A percentile compares a stretch with the other conserved stretches of the same genome.
These are phyloP conservation scores for Emys orbicularis DNA, from an alignment of 2,797 vertebrate genomes.

Conservation along the genomic window DNA sequence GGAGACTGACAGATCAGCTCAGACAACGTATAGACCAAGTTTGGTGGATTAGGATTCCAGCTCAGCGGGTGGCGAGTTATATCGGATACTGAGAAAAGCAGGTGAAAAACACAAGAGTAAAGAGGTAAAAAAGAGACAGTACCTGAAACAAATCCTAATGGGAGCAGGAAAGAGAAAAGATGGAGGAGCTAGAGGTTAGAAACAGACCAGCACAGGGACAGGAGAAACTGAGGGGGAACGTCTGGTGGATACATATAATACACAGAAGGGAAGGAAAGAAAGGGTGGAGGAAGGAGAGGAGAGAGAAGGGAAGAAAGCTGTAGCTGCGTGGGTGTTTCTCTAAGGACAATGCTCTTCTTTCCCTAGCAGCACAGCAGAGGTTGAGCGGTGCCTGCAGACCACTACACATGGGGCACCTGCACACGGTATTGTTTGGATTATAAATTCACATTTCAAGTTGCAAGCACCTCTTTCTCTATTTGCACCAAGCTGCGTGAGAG, in stretches of 20 bases:
- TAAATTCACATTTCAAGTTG: rapidly evolving
- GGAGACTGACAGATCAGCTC: neutral
- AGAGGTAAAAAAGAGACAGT: slow-evolving; percentile 74
- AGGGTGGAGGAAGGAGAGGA: neutral
- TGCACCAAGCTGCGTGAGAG: rapidly evolving
- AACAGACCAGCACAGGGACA: slow-evolving; percentile 51
- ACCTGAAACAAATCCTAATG: slow-evolving; percentile 96
- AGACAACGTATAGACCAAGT: neutral
- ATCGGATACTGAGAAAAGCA: slow-evolving; percentile 9
- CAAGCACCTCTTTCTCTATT: rapidly evolving
- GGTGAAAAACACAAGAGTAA: neutral
- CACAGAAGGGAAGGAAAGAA: neutral
- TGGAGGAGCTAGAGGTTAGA: slow-evolving; percentile 63
- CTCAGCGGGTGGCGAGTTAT: neutral
- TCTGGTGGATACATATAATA: neutral
- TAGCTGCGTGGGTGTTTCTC: rapidly evolving
- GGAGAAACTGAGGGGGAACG: slow-evolving; percentile 23
- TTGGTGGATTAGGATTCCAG: neutral
- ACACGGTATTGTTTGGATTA: neutral
- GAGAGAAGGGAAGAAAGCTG: slow-evolving; percentile 6
- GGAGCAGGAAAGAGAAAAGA: slow-evolving; percentile 82
- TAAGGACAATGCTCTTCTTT: neutral
- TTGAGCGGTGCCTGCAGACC: rapidly evolving
- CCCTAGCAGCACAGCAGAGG: neutral
- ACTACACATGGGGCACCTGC: rapidly evolving